Conservation (phyloP, 1,140 invertebrate genomes). For the Charaxes varanes region DNA sequence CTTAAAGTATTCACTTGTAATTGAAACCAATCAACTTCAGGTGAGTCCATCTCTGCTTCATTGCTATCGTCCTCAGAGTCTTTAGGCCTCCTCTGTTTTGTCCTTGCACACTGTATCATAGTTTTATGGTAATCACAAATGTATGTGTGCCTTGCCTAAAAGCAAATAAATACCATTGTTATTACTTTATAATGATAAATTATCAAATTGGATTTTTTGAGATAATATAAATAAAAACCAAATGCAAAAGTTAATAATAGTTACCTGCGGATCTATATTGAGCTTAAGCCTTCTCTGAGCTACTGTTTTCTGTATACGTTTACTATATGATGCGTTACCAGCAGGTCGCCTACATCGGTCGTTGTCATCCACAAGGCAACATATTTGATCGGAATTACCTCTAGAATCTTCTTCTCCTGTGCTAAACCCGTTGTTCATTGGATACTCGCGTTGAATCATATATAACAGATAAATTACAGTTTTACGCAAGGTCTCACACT, state of each 20-base stretch:
- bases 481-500: conserved; percentile 39
- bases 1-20: conserved; percentile 94
- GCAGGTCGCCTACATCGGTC: conserved; percentile 89
- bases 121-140: conserved; percentile 98
- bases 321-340: conserved; percentile 97
- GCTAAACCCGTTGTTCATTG: conserved; percentile 89
- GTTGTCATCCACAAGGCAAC: conserved; percentile 94
- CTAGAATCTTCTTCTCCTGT: conserved; percentile 92
- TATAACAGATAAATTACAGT: conserved; percentile 59
- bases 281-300: conserved; percentile 92
- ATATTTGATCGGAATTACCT: conserved; percentile 90
- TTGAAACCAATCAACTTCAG: conserved; percentile 94
- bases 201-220: too few species aligned
- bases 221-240: conserved; percentile 21
- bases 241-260: conserved; percentile 9
- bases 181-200: too few species aligned
- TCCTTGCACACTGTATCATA: conserved; percentile 94
- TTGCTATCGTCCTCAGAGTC: conserved; percentile 95
- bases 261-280: conserved; percentile 87
- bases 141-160: conserved; percentile 92
- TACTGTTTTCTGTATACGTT: conserved; percentile 97
- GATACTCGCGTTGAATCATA: conserved; percentile 75
- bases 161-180: conserved; percentile 2
- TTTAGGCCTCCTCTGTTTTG: conserved; percentile 87
- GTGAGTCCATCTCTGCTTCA: conserved; percentile 89